A percentile compares a stretch with the other conserved stretches of the same genome.
phyloP scores from a whole-genome alignment of 2,113 vertebrate genomes.

The Mobula hypostoma region DNA sequence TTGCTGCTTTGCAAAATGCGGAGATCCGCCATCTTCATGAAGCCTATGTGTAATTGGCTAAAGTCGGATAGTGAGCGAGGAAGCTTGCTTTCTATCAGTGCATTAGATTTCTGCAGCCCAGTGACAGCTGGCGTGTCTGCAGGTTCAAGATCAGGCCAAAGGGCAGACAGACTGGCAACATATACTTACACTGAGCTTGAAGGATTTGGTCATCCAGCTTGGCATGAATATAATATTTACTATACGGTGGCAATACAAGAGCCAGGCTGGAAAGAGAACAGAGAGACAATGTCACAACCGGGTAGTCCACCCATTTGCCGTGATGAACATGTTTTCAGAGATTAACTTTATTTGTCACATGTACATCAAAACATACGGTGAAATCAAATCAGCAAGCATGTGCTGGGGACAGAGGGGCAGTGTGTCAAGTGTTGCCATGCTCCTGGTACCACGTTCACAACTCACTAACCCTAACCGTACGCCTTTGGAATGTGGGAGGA shows the following conservation, averaged over 20 bases:
- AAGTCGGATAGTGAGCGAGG: slow-evolving; percentile 22
- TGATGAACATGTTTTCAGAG: too few relatives aligned
- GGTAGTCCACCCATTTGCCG: neutral
- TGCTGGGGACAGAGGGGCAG: too few relatives aligned
- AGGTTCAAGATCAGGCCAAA: slow-evolving; percentile 48
- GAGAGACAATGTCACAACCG: slow-evolving; percentile 39
- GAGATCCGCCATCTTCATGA: slow-evolving; percentile 9
- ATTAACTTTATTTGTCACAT: too few relatives aligned
- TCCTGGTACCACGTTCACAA: too few relatives aligned
- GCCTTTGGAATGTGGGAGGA: too few relatives aligned
- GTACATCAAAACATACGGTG: too few relatives aligned
- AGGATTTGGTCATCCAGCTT: slow-evolving; percentile 98
- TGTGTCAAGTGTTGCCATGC: too few relatives aligned
- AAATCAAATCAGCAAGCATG: too few relatives aligned
- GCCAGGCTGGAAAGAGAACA: slow-evolving; percentile 70
- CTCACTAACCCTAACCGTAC: too few relatives aligned
- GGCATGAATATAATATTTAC: slow-evolving; percentile 93
- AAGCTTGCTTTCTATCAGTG: slow-evolving; percentile 35
- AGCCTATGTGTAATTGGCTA: slow-evolving; percentile 20
- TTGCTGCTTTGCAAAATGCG: slow-evolving; percentile 14
- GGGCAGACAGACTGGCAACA: slow-evolving; percentile 44
- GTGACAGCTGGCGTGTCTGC: slow-evolving; percentile 44
- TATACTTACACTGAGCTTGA: slow-evolving; percentile 99
- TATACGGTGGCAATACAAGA: slow-evolving; percentile 89
- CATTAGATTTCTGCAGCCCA: slow-evolving; percentile 23